Evolutionary conservation across 2,797 vertebrate genomes (phyloP).

Genomic region (Anguilla marmorata): DNA sequence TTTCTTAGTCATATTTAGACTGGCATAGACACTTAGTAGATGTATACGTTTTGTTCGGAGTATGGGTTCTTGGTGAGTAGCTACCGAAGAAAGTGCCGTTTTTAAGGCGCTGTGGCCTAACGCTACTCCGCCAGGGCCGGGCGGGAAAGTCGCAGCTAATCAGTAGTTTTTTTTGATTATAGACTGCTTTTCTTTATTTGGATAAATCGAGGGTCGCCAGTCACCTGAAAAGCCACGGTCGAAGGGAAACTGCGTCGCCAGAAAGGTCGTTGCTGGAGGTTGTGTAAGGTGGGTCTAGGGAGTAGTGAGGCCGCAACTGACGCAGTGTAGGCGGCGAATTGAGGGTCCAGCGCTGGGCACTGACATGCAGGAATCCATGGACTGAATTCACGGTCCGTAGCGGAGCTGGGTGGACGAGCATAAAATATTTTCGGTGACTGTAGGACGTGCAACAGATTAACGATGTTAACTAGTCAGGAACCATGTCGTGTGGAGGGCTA

Average conservation of each 20-base stretch:
- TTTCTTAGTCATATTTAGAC: not conserved
- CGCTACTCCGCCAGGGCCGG: not conserved
- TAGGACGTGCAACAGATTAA: not conserved
- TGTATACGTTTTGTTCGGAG: not conserved
- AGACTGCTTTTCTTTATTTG: not conserved
- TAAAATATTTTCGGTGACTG: not conserved
- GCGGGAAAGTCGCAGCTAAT: not conserved
- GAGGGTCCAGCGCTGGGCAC: not conserved
- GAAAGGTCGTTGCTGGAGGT: not conserved
- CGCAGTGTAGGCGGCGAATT: not conserved
- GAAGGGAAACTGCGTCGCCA: not conserved
- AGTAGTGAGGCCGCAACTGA: not conserved
- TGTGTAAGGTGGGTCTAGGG: not conserved
- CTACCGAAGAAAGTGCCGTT: not conserved
- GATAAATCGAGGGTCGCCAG: not conserved
- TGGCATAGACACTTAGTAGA: not conserved
- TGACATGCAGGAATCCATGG: not conserved
- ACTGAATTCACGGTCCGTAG: not conserved
- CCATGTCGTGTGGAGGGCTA: not conserved
- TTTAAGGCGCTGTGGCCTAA: constrained; percentile 2
- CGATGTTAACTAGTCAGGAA: not conserved
- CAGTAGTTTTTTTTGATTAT: not conserved
- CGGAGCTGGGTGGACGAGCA: not conserved
- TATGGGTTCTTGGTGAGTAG: not conserved
- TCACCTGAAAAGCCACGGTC: not conserved